Conservation (phyloP, 23 tunicate genomes). For the Trididemnum clinides region DNA sequence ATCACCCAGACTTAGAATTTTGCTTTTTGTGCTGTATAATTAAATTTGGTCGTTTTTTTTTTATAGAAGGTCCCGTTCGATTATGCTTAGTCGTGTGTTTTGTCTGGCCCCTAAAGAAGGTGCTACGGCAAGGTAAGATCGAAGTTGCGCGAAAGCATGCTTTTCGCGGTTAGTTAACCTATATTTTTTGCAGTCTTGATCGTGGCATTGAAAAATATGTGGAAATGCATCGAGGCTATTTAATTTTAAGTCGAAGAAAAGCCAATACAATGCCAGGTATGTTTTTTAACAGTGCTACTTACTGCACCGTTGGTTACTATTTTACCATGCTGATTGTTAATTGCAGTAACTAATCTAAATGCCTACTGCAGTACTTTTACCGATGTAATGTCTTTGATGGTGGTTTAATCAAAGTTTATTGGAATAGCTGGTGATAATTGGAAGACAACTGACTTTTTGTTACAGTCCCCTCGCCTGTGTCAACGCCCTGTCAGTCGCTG, state of each 20-base stretch:
- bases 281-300: no score
- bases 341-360: no score
- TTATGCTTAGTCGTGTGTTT: slow-evolving; percentile 58
- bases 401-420: not conserved
- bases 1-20: no score
- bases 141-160: no score
- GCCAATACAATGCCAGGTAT: slow-evolving; percentile 90
- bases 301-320: no score
- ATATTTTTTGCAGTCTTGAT: slow-evolving; percentile 45
- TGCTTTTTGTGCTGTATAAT: no score
- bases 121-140: slow-evolving; percentile 30
- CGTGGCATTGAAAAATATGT: slow-evolving; percentile 61
- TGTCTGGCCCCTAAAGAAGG: slow-evolving; percentile 19
- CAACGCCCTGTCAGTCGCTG: not conserved
- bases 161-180: not conserved
- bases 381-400: not conserved
- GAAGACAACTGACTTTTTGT: not conserved
- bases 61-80: slow-evolving; percentile 31
- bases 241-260: slow-evolving; percentile 69
- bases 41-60: no score
- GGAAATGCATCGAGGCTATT: slow-evolving; percentile 22
- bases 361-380: not conserved
- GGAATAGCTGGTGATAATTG: not conserved
- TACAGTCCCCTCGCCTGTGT: slow-evolving; percentile 11
- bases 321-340: no score